A percentile compares a stretch with the other conserved stretches of the same genome.
Conservation (phyloP, 1,140 invertebrate species). For the Tetramorium simillimum region DNA sequence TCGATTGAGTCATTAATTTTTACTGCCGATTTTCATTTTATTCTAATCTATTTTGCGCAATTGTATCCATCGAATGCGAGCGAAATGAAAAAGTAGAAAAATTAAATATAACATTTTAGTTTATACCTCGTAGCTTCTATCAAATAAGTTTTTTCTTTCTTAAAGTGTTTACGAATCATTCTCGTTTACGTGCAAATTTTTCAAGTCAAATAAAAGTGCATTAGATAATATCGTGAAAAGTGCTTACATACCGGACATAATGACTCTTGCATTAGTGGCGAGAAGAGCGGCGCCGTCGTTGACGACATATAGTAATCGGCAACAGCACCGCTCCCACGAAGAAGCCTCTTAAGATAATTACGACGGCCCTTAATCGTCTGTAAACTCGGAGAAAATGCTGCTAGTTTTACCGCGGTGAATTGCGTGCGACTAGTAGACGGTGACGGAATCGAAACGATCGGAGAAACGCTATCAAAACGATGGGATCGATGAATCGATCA, state of each 20-base stretch:
- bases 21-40: not conserved
- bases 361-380: conserved; percentile 59
- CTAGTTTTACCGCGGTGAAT: conserved; percentile 25
- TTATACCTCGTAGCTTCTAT: conserved; percentile 23
- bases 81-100: not conserved
- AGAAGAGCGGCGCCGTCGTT: conserved; percentile 46
- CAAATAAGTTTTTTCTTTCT: conserved; percentile 8
- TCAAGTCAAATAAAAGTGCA: conserved; percentile 7
- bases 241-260: conserved; percentile 37
- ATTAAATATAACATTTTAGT: not conserved
- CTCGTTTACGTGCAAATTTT: conserved; percentile 17
- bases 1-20: not conserved
- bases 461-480: conserved; percentile 34
- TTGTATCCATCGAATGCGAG: not conserved
- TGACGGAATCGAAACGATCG: conserved; percentile 41
- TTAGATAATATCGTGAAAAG: conserved; percentile 22
- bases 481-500: conserved; percentile 3
- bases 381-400: conserved; percentile 58
- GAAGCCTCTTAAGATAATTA: conserved; percentile 70
- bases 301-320: conserved; percentile 56
- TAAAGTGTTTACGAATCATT: conserved; percentile 4
- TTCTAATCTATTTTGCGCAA: not conserved
- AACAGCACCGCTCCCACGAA: conserved; percentile 58
- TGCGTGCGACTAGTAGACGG: not conserved
- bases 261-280: conserved; percentile 43